Base-by-base conservation (phyloP, 2,113 vertebrate genomes). In the Pica pica region DNA sequence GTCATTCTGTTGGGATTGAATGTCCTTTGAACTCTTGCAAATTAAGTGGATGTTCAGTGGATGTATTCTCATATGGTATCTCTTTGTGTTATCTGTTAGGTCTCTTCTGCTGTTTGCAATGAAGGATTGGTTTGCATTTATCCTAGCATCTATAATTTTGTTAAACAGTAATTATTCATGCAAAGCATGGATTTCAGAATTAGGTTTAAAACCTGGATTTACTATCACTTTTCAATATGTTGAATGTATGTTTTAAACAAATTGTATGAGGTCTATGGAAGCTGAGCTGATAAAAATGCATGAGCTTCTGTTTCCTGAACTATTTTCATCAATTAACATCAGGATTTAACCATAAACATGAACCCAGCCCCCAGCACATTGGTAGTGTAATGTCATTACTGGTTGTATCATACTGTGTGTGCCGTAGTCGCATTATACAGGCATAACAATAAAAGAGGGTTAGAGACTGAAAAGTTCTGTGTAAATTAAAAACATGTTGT, bases 1-100 rank as follows among this genome's bases (percentile, higher is more conserved):
- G 98, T 97, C 96, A 96, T 97, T 97, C 97, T 97, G 94, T 98
- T 98, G 98, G 98, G 98, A 98, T 98, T 98, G 96, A 97, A 94
- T 97, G 95, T 97, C 92, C 94, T 98, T 96, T 98, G 95, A 97
- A 97, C 94, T 97, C 92, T 92, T 95, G 82, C 76, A 97, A 97
- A 97, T 97, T 93, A 97, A 95, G 78, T 96, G 89, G 80, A 83
- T 96, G 64, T 89, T 96, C 91, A 79, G 65, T 70, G 82, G 90
- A 81, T 63, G 19, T 85, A 84, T 94, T 97, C 94, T 95, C 75
- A 65, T 74, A 75, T 7, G 35, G 76, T 83, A 89, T 63, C 52
- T 87, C 71, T 96, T 94, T 92, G 90, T 93, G 64, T 57, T 86
- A 84, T 93, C 77, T 87, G 60, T 84, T 93, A 89, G 46, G 77